Percentiles rank a stretch among this genome's conserved stretches.
phyloP scores from a whole-genome alignment of 2,888 invertebrate genomes.

The Leptogaster cylindrica region DNA sequence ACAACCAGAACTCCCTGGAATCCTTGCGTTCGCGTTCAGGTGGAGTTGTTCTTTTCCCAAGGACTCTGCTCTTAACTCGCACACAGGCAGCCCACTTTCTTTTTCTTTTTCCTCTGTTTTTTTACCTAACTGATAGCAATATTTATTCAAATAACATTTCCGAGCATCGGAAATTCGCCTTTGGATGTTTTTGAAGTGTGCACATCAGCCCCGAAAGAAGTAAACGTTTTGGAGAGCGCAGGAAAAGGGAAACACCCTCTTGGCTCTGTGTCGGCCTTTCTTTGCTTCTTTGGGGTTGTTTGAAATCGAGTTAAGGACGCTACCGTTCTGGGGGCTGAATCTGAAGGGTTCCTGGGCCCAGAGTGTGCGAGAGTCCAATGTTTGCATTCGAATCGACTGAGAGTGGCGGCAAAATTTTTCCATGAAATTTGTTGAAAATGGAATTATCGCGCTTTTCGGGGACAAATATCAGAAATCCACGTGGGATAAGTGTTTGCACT shows the following conservation, averaged over 20 bases:
- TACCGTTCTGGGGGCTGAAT: slow-evolving; percentile 6
- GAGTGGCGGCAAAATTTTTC: slow-evolving; percentile 33
- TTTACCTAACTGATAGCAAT: slow-evolving; percentile 32
- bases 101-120: neutral
- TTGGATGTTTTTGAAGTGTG: slow-evolving; percentile 39
- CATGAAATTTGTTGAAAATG: slow-evolving; percentile 36
- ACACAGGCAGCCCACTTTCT: neutral
- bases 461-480: slow-evolving; percentile 38
- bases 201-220: slow-evolving; percentile 7
- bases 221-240: slow-evolving; percentile 1
- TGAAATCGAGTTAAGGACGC: slow-evolving; percentile 31
- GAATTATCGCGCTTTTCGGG: slow-evolving; percentile 37
- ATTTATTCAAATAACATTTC: slow-evolving; percentile 39
- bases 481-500: slow-evolving; percentile 38
- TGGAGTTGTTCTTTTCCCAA: neutral
- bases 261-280: slow-evolving; percentile 20
- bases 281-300: neutral
- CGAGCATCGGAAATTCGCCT: slow-evolving; percentile 37
- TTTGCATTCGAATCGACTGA: slow-evolving; percentile 29
- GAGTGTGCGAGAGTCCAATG: slow-evolving; percentile 27
- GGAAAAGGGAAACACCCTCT: slow-evolving; percentile 28
- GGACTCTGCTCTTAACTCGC: neutral
- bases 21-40: neutral
- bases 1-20: too few species aligned
- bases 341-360: slow-evolving; percentile 28